These are phyloP conservation scores for Oceanodroma leucorhoa DNA, from an alignment of 2,797 vertebrate genomes.

Conservation along the genomic window DNA sequence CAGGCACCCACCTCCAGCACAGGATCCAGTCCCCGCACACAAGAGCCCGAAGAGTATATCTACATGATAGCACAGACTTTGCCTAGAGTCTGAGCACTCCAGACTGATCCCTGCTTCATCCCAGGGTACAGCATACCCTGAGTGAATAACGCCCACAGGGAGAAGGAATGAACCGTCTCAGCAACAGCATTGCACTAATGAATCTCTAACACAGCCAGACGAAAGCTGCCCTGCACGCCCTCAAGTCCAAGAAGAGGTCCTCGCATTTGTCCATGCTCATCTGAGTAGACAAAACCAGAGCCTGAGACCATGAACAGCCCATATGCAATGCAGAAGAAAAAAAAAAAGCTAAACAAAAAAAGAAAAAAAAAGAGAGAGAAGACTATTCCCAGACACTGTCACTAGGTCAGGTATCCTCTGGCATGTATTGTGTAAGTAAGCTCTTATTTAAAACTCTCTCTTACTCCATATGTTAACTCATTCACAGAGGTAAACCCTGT, in stretches of 20 bases:
- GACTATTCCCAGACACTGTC: neutral
- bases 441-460: neutral
- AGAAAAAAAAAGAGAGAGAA: neutral
- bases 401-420: neutral
- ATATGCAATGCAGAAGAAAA: neutral
- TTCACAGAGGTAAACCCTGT: neutral
- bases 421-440: neutral
- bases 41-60: neutral
- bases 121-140: neutral
- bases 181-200: neutral
- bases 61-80: neutral
- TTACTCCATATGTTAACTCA: neutral
- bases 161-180: neutral
- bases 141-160: neutral
- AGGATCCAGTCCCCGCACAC: neutral
- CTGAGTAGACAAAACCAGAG: neutral
- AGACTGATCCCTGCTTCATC: neutral
- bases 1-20: neutral
- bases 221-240: neutral
- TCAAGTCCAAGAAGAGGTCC: neutral
- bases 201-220: neutral
- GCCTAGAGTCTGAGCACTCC: neutral
- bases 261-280: fast-evolving
- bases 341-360: neutral
- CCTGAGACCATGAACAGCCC: neutral